Conservation (phyloP, 2,113 vertebrate species). For the Bubalus kerabau region DNA sequence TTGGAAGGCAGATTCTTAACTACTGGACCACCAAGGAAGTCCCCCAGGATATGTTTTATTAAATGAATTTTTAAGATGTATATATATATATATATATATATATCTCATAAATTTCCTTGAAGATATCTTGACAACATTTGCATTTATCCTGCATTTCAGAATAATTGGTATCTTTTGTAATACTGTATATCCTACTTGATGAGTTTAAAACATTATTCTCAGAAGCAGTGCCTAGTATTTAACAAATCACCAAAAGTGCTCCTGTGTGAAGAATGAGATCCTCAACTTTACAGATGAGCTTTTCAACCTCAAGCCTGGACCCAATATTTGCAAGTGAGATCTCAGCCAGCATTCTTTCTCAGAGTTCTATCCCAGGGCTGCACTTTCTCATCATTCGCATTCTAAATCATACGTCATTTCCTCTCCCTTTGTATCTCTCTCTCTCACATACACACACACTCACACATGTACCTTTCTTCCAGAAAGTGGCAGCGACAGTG, state of each 20-base stretch:
- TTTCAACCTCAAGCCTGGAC: neutral
- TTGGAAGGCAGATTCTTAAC: neutral
- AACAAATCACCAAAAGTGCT: neutral
- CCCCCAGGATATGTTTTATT: neutral
- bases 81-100: no score
- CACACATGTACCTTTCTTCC: neutral
- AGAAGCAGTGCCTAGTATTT: neutral
- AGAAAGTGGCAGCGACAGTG: neutral
- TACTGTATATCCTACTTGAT: neutral
- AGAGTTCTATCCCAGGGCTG: neutral
- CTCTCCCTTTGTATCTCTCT: neutral
- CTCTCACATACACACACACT: neutral
- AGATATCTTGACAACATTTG: neutral
- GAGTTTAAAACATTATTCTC: neutral
- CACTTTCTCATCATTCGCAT: no score
- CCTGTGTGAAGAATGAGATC: neutral
- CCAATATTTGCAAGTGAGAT: accelerated
- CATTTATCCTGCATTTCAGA: neutral
- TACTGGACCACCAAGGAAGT: neutral
- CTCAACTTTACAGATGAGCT: neutral
- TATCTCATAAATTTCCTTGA: neutral
- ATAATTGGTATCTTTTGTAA: neutral
- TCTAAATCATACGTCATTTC: neutral
- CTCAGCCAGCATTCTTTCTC: neutral
- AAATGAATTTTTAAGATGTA: neutral